These are phyloP conservation scores for Orbicella faveolata DNA, from an alignment of 64 coral and sea anemone species.

Conservation along the genomic window DNA sequence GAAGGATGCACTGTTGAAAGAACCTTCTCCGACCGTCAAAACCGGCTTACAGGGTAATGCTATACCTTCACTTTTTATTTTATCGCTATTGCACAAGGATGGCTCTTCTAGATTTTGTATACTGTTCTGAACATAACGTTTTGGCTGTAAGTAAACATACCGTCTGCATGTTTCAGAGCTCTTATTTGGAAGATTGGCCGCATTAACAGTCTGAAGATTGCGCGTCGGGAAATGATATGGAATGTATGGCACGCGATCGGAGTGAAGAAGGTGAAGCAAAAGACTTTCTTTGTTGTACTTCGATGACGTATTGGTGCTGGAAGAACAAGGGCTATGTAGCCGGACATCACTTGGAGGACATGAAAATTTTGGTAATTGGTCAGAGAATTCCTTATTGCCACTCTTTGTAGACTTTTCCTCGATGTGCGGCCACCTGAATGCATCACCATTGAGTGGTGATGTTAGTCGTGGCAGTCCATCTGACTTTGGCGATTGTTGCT, in stretches of 20 bases:
- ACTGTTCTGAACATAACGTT: not conserved
- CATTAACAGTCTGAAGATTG: not conserved
- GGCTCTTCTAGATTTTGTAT: not conserved
- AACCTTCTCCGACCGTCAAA: not conserved
- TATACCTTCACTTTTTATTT: not conserved
- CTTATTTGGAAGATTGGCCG: not conserved
- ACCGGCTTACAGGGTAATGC: not conserved
- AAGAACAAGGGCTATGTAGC: not conserved
- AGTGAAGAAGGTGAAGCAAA: not conserved
- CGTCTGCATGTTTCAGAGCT: not conserved
- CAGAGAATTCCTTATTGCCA: no score
- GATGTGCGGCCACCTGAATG: not conserved
- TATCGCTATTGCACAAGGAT: not conserved
- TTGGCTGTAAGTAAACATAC: not conserved
- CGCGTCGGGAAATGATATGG: no score
- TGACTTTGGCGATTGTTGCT: not conserved
- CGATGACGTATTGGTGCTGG: not conserved
- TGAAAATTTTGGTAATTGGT: not conserved
- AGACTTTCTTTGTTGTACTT: not conserved
- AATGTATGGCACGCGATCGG: not conserved
- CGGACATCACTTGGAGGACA: not conserved
- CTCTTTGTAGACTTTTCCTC: not conserved
- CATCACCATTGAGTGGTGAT: not conserved
- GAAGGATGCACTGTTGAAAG: not conserved
- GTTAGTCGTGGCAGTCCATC: not conserved